Evolutionary conservation across 2,888 invertebrate genomes (phyloP), one percentile per base, ranked within the genome.

Genomic region (Diploptera punctata): DNA sequence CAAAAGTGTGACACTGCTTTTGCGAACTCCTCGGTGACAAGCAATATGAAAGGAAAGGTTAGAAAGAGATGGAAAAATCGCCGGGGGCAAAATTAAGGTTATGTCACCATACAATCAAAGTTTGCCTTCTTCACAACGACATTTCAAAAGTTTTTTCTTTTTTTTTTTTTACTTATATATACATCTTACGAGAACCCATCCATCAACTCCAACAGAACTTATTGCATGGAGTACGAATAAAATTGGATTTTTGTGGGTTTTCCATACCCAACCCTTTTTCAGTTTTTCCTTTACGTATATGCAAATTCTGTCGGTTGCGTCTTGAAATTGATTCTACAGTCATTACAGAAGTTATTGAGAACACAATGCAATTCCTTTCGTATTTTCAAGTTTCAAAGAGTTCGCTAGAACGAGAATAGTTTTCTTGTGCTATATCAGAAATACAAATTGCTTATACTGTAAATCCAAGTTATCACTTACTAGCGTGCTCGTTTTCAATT

Each of bases 31-130:
- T 9, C 13, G 24, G 24, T 24, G 24, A 52, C 4, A 52, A 7
- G 52, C 52, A 52, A 52, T 52, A 52, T 52, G 52, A 52, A 24
- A 52, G 21, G 3, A 2, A 24, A 9, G 29, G 57, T 2, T 13
- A 29, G 26, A 29, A 18, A 16, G 31, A 10, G 57, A 31, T 1
- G n/a, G 31, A 57, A 16, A 57, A 29, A 29, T 29, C 29, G 57
- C 57, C 57, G 16, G n/a, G n/a, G 31, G 57, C 57, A 29, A 31
- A 57, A 57, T 57, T 57, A 57, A 57, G 57, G 57, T 31, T 57
- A 57, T 31, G 57, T 57, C 57, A 57, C 57, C 57, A 57, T 57
- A 57, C 57, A 57, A 29, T 57, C 57, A 57, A 57, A 57, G 16
- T 57, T 57, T 57, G 16, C 57, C 57, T 57, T 57, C 29, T 29